Conservation (phyloP, 2,113 vertebrate genomes). For the Bostrychus sinensis region DNA sequence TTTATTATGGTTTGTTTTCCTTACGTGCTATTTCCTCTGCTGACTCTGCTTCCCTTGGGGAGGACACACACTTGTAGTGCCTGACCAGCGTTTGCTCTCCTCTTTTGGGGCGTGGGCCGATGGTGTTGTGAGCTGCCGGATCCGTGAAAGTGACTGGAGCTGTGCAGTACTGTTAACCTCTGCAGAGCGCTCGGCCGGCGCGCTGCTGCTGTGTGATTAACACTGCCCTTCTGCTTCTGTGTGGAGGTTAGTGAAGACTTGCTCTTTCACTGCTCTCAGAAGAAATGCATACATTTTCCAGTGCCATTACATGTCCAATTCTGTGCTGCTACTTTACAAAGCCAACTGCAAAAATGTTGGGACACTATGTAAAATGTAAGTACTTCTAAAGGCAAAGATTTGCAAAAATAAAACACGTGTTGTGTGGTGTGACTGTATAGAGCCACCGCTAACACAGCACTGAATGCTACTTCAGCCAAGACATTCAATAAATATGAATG, state of each 20-base stretch:
- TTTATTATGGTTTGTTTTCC: slow-evolving; percentile 94
- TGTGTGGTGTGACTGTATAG: too few relatives aligned
- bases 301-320: slow-evolving; percentile 29
- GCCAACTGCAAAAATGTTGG: too few relatives aligned
- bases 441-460: too few relatives aligned
- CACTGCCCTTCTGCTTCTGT: slow-evolving; percentile 36
- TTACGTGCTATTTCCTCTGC: slow-evolving; percentile 83
- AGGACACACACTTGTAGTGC: slow-evolving; percentile 60
- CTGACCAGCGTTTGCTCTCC: slow-evolving; percentile 38
- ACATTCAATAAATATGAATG: too few relatives aligned
- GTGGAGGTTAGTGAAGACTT: slow-evolving; percentile 26
- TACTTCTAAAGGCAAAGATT: too few relatives aligned
- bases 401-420: too few relatives aligned
- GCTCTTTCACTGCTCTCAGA: slow-evolving; percentile 13
- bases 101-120: slow-evolving; percentile 28
- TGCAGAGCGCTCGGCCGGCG: slow-evolving; percentile 38
- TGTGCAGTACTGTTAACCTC: slow-evolving; percentile 59
- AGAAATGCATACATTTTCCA: slow-evolving; percentile 36
- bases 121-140: slow-evolving; percentile 31
- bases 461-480: too few relatives aligned
- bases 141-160: slow-evolving; percentile 47
- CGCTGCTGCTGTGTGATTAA: slow-evolving; percentile 54
- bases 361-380: background rate
- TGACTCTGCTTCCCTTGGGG: slow-evolving; percentile 75
- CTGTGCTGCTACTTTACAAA: too few relatives aligned